A percentile compares a stretch with the other conserved stretches of the same genome.
Evolutionary conservation across 2,113 vertebrate genomes (phyloP).

Genomic region (Cynocephalus volans): DNA sequence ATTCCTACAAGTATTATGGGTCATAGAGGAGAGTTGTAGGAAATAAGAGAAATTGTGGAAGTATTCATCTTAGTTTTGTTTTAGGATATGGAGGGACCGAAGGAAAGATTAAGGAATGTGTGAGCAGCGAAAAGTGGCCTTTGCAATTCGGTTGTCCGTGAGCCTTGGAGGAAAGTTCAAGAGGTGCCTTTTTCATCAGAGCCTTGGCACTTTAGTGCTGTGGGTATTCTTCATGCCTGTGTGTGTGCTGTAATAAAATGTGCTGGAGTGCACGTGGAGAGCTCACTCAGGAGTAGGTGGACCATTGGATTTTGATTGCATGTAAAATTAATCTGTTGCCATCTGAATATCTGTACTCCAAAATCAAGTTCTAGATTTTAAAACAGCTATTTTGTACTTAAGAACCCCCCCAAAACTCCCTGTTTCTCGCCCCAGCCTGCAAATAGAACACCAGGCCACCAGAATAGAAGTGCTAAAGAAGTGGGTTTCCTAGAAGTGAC

Average conservation of each 20-base stretch:
- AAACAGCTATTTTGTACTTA: background rate
- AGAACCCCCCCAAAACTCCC: background rate
- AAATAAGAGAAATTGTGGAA: background rate
- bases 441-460: background rate
- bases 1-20: background rate
- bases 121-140: background rate
- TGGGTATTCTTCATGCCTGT: accelerated
- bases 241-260: background rate
- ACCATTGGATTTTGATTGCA: too few relatives aligned
- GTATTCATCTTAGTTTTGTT: background rate
- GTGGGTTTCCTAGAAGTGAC: conserved; percentile 71
- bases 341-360: background rate
- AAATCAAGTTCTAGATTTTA: background rate
- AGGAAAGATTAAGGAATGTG: background rate
- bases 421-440: background rate
- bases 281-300: accelerated
- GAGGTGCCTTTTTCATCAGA: background rate
- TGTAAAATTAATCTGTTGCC: background rate
- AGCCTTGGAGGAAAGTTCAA: background rate
- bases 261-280: accelerated
- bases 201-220: background rate
- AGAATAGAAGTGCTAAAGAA: background rate
- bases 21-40: background rate
- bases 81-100: background rate
- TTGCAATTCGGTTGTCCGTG: background rate